Percentiles rank a stretch among this genome's conserved stretches.
phyloP scores from a whole-genome alignment of 2,797 vertebrate genomes.

The Melanotaenia boesemani region DNA sequence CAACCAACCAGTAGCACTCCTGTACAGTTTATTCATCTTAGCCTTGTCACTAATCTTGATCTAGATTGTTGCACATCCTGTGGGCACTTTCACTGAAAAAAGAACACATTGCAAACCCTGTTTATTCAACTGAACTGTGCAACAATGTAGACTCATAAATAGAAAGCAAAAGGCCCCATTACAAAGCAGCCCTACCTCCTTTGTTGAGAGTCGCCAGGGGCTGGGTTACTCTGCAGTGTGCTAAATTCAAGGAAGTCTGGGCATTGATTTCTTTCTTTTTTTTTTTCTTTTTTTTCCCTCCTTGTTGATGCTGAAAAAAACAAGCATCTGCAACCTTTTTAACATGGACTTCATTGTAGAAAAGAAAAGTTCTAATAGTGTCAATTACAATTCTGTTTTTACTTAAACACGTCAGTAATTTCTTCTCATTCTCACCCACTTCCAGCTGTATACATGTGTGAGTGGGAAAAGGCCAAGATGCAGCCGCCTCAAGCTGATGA shows the following conservation, averaged over 20 bases:
- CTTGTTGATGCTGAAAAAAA: constrained; percentile 31
- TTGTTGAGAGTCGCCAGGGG: constrained; percentile 69
- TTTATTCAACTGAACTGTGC: constrained; percentile 57
- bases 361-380: constrained; percentile 10
- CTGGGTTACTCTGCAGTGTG: constrained; percentile 41
- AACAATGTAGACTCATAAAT: constrained; percentile 75
- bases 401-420: not conserved
- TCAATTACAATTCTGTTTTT: not conserved
- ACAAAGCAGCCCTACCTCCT: constrained; percentile 64
- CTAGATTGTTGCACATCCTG: constrained; percentile 49
- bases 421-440: not conserved
- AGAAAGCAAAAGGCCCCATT: constrained; percentile 61
- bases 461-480: constrained; percentile 86
- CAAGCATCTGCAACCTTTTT: constrained; percentile 34
- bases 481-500: constrained; percentile 73
- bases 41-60: constrained; percentile 31
- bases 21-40: constrained; percentile 9
- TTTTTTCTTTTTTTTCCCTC: constrained; percentile 25
- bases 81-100: constrained; percentile 50
- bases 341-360: constrained; percentile 8
- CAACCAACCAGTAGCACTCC: not conserved
- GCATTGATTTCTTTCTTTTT: constrained; percentile 67
- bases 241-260: constrained; percentile 84
- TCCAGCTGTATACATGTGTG: constrained; percentile 92
- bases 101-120: constrained; percentile 46